A percentile compares a stretch with the other conserved stretches of the same genome.
Evolutionary conservation across 2,888 invertebrate species (phyloP).

Genomic region (Gibbula magus): DNA sequence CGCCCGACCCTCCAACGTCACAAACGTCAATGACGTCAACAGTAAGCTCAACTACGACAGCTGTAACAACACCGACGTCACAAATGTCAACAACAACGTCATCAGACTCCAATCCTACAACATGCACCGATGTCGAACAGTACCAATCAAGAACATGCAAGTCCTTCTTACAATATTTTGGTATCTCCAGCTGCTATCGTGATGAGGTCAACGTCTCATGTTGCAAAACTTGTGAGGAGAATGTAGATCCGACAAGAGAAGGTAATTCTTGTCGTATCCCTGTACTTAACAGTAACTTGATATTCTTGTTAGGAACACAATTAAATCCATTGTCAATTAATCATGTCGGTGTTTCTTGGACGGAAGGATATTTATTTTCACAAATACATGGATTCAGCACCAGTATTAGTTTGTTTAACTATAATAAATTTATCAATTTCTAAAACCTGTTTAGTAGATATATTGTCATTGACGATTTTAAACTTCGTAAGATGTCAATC

Average conservation of each 20-base stretch:
- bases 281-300: too few species aligned
- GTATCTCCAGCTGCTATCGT: conserved; percentile 41
- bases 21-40: conserved; percentile 13
- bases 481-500: too few species aligned
- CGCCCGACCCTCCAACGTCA: conserved; percentile 28
- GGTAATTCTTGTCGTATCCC: not conserved
- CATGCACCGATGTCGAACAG: conserved; percentile 22
- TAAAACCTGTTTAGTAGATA: too few species aligned
- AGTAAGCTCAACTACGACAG: conserved; percentile 16
- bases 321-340: too few species aligned
- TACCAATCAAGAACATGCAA: conserved; percentile 22
- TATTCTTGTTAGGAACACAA: too few species aligned
- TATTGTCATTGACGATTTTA: too few species aligned
- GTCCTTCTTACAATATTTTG: conserved; percentile 25
- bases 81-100: not conserved
- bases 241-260: not conserved
- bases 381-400: too few species aligned
- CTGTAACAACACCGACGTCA: conserved; percentile 22
- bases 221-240: conserved; percentile 33
- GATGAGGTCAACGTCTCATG: conserved; percentile 25
- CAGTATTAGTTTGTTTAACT: too few species aligned
- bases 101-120: not conserved
- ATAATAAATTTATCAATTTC: too few species aligned
- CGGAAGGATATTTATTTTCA: too few species aligned
- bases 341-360: too few species aligned